Evolutionary conservation across 2,113 vertebrate genomes (phyloP).

Genomic region (Malurus cyaneus): DNA sequence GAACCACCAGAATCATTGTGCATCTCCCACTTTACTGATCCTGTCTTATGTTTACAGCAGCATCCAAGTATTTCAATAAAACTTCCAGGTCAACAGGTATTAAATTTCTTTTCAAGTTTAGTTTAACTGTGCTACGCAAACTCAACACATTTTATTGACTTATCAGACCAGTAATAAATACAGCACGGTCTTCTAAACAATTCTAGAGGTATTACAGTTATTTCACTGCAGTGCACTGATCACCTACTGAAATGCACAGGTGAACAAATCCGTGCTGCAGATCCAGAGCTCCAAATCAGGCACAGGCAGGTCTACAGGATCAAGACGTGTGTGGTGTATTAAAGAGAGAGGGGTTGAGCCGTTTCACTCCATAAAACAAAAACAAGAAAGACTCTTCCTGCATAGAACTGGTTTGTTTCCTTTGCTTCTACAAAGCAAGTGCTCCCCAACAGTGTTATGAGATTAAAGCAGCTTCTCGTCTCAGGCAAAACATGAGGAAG

Average conservation of each 20-base stretch:
- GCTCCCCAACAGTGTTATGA: background rate
- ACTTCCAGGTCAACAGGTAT: background rate
- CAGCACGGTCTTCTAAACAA: background rate
- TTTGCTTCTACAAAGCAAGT: background rate
- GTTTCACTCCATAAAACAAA: background rate
- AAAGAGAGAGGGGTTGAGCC: background rate
- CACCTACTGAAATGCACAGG: background rate
- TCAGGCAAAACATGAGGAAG: background rate
- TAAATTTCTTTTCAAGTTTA: background rate
- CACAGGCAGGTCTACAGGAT: accelerated
- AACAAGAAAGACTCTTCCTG: background rate
- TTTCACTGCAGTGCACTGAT: background rate
- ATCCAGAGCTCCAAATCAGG: background rate
- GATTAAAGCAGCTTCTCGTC: background rate
- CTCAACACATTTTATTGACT: background rate
- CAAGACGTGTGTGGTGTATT: accelerated
- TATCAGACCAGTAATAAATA: background rate
- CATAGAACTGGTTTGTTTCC: background rate
- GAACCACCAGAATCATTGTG: background rate
- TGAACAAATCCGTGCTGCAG: background rate
- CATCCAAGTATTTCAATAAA: background rate
- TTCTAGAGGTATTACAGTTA: background rate
- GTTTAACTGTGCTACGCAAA: background rate
- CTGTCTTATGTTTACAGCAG: background rate
- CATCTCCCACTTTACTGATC: background rate